Evolutionary conservation across 2,888 invertebrate genomes (phyloP).

Genomic region (Lasioglossum oenotherae): DNA sequence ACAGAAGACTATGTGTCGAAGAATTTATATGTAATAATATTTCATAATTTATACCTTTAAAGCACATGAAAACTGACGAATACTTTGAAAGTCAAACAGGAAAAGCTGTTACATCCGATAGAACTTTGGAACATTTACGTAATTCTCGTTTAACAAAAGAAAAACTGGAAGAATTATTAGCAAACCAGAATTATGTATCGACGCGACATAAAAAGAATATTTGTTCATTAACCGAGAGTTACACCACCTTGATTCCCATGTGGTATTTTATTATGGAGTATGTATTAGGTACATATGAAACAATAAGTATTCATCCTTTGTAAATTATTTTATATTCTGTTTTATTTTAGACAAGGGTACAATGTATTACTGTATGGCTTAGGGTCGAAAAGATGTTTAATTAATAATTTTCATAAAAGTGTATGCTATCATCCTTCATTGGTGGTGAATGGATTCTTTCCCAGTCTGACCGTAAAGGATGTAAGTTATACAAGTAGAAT

Average conservation of each 20-base stretch:
- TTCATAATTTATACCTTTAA: conserved; percentile 19
- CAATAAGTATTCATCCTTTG: conserved; percentile 17
- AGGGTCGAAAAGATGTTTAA: conserved; percentile 93
- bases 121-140: conserved; percentile 91
- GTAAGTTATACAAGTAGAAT: conserved; percentile 76
- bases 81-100: conserved; percentile 82
- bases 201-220: conserved; percentile 85
- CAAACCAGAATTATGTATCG: conserved; percentile 85
- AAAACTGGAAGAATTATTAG: conserved; percentile 87
- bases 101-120: conserved; percentile 89
- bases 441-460: conserved; percentile 96
- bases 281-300: conserved; percentile 59
- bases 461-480: conserved; percentile 94
- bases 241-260: conserved; percentile 86
- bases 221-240: conserved; percentile 60
- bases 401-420: conserved; percentile 90
- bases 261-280: conserved; percentile 88
- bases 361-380: conserved; percentile 95
- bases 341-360: conserved; percentile 91
- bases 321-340: conserved; percentile 28
- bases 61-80: conserved; percentile 79
- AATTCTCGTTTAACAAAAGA: conserved; percentile 90
- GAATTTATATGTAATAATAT: conserved; percentile 23
- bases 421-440: conserved; percentile 89
- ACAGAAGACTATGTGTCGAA: conserved; percentile 16